These are phyloP conservation scores for Salvelinus sp. DNA, from an alignment of 2,113 vertebrate genomes.

Conservation along the genomic window DNA sequence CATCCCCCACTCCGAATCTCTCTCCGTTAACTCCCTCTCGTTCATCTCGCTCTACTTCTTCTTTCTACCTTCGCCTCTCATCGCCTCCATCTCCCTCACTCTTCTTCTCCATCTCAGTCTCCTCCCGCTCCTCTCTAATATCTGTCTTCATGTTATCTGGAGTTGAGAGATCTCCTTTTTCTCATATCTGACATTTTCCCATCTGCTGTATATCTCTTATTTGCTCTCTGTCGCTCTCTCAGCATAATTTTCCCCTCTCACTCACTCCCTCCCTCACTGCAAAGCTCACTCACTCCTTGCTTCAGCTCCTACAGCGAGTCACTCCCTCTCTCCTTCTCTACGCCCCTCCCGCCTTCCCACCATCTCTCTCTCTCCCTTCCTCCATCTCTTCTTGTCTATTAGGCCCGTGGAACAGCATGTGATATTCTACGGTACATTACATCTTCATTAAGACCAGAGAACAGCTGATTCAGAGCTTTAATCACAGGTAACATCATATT, in stretches of 20 bases:
- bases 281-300: background rate
- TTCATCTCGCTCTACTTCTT: constrained; percentile 34
- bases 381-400: constrained; percentile 5
- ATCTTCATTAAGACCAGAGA: constrained; percentile 40
- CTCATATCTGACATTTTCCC: constrained; percentile 42
- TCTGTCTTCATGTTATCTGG: constrained; percentile 38
- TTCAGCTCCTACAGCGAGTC: background rate
- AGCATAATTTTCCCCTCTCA: background rate
- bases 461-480: constrained; percentile 45
- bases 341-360: constrained; percentile 19
- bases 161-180: constrained; percentile 52
- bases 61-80: constrained; percentile 36
- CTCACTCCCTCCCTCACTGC: constrained; percentile 5
- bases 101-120: constrained; percentile 19
- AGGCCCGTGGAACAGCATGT: constrained; percentile 9
- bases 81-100: constrained; percentile 14
- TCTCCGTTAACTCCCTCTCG: background rate
- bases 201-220: constrained; percentile 30
- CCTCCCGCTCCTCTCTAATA: constrained; percentile 12
- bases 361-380: constrained; percentile 5
- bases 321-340: constrained; percentile 10
- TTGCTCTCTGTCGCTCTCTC: constrained; percentile 14
- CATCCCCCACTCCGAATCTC: constrained; percentile 19
- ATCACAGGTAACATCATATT: constrained; percentile 62
- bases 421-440: constrained; percentile 19